These are phyloP conservation scores for Lucilia cuprina DNA, from an alignment of 1,140 invertebrate species.

Conservation along the genomic window DNA sequence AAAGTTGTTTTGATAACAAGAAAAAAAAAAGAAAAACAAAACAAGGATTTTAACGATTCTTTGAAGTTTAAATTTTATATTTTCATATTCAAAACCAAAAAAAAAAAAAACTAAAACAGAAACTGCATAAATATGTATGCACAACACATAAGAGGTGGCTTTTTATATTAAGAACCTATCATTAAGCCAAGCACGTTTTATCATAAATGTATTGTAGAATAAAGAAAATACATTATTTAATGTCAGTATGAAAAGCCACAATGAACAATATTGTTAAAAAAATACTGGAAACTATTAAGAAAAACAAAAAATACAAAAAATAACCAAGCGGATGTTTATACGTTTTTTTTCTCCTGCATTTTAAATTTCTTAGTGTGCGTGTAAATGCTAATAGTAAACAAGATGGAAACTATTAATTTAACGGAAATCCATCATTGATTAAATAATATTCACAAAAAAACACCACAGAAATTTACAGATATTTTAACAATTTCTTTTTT, in stretches of 20 bases:
- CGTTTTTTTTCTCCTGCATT: too few species aligned
- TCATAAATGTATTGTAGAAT: neutral
- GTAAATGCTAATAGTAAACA: too few species aligned
- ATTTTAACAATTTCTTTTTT: neutral
- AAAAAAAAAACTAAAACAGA: too few species aligned
- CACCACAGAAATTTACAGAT: neutral
- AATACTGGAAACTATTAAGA: neutral
- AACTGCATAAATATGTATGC: neutral
- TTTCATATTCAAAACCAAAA: neutral
- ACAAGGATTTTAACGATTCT: neutral
- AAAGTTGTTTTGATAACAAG: too few species aligned
- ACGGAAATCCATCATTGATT: slow-evolving; percentile 22
- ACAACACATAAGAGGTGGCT: neutral
- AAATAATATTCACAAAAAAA: too few species aligned
- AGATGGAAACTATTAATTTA: slow-evolving; percentile 19
- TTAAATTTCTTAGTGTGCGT: too few species aligned
- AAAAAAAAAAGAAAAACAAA: neutral
- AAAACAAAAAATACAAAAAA: neutral
- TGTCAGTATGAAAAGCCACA: neutral
- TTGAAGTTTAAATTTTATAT: neutral
- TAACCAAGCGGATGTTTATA: too few species aligned
- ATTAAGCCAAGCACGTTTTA: neutral
- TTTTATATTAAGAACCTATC: neutral
- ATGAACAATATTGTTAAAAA: neutral
- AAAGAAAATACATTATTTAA: neutral